These are phyloP conservation scores for Drosophila aff. DNA, from an alignment of 1,140 invertebrate genomes.

Conservation along the genomic window DNA sequence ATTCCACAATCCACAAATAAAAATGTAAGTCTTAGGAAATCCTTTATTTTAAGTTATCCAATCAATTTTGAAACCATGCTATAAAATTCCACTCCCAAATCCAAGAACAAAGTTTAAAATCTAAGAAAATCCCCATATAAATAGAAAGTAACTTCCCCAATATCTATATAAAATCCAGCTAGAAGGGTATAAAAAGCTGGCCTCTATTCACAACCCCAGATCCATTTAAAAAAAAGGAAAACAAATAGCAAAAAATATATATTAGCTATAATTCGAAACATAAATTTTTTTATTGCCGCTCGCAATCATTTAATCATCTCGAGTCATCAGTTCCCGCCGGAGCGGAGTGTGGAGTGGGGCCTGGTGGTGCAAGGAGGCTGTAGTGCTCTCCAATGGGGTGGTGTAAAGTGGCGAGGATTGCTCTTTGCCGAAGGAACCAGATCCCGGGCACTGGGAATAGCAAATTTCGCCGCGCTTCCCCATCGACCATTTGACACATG, in stretches of 20 bases:
- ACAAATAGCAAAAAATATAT: conserved; percentile 49
- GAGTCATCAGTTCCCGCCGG: conserved; percentile 68
- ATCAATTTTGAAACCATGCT: background rate
- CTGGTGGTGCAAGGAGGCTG: background rate
- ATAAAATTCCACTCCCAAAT: background rate
- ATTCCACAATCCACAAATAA: no score
- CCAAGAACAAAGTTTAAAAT: background rate
- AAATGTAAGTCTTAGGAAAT: background rate
- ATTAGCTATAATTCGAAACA: conserved; percentile 77
- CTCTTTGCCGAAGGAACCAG: background rate
- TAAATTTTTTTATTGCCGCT: conserved; percentile 76
- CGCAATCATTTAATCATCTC: conserved; percentile 82
- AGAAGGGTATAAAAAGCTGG: conserved; percentile 11
- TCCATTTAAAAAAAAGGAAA: background rate
- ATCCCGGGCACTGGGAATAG: conserved; percentile 27
- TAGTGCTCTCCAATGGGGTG: conserved; percentile 4
- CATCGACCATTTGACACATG: conserved; percentile 81
- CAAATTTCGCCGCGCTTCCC: conserved; percentile 56
- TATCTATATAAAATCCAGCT: background rate
- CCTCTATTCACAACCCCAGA: background rate
- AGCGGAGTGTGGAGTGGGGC: background rate
- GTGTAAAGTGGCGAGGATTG: conserved; percentile 8
- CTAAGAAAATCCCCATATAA: background rate
- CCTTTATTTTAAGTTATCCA: background rate
- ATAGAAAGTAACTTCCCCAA: background rate